A percentile compares a stretch with the other conserved stretches of the same genome.
These are phyloP conservation scores for Sipha maydis DNA, from an alignment of 2,888 invertebrate species.

Conservation along the genomic window DNA sequence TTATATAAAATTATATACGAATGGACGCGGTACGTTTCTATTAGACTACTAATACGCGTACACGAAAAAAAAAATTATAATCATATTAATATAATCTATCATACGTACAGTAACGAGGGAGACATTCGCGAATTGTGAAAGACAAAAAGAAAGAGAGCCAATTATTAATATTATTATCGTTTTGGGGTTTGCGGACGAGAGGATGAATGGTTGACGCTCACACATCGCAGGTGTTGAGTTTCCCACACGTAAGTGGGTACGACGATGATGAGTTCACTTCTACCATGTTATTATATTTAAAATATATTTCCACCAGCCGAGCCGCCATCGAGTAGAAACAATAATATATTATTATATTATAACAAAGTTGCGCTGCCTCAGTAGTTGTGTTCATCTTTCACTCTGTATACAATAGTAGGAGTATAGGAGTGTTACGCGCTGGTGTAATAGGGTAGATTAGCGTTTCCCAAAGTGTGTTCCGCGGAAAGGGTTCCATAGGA, in stretches of 20 bases:
- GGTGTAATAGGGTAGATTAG: no score
- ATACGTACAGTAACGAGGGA: background rate
- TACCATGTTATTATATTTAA: background rate
- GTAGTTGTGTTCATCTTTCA: background rate
- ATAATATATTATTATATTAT: conserved; percentile 3
- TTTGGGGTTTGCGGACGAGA: background rate
- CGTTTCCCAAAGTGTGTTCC: no score
- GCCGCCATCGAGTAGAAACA: background rate
- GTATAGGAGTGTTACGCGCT: no score
- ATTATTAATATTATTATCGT: conserved; percentile 45
- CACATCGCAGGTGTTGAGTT: conserved; percentile 40
- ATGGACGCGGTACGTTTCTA: background rate
- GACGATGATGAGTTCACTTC: background rate
- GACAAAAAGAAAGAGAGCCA: background rate
- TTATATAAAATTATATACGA: background rate
- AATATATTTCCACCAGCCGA: background rate
- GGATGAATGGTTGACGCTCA: background rate
- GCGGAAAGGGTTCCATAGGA: no score
- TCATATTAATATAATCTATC: background rate
- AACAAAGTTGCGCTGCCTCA: background rate
- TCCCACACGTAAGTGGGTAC: conserved; percentile 29
- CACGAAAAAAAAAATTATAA: background rate
- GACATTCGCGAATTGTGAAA: background rate
- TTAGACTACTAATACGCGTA: background rate
- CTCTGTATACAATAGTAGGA: no score